Percentiles rank a stretch among this genome's conserved stretches.
phyloP scores from a whole-genome alignment of 1,140 invertebrate genomes.

The Calliphora vicina region DNA sequence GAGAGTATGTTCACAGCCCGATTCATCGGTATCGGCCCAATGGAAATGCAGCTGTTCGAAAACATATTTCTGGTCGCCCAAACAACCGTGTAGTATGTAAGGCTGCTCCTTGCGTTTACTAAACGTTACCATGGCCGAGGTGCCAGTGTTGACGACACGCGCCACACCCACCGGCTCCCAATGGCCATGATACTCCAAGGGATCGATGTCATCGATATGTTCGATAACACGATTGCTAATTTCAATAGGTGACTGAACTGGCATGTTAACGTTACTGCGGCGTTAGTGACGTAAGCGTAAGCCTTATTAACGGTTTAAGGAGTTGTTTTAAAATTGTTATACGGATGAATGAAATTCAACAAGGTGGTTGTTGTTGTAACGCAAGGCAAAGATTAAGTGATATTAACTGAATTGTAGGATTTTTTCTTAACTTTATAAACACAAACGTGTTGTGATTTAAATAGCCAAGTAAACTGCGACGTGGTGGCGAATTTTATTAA shows the following conservation, averaged over 20 bases:
- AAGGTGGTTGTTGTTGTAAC: neutral
- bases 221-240: constrained; percentile 65
- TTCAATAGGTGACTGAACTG: constrained; percentile 67
- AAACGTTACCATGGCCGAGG: constrained; percentile 61
- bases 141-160: constrained; percentile 60
- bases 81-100: constrained; percentile 67
- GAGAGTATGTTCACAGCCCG: constrained; percentile 82
- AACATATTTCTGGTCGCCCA: constrained; percentile 71
- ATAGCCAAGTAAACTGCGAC: constrained; percentile 51
- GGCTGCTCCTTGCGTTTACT: constrained; percentile 59
- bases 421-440: constrained; percentile 62
- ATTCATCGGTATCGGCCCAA: constrained; percentile 75
- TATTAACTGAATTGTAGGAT: constrained; percentile 52
- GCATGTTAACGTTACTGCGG: constrained; percentile 45
- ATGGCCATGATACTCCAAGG: constrained; percentile 66
- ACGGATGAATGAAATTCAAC: neutral
- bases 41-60: constrained; percentile 83
- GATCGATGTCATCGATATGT: constrained; percentile 66
- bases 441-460: constrained; percentile 56
- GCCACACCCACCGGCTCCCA: constrained; percentile 64
- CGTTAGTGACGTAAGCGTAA: neutral
- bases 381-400: constrained; percentile 47
- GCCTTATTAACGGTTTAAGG: neutral
- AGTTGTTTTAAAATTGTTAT: neutral
- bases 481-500: constrained; percentile 54